Percentiles rank a stretch among this genome's conserved stretches.
Conservation (phyloP, 1,140 invertebrate species). For the Eupeodes corollae region DNA sequence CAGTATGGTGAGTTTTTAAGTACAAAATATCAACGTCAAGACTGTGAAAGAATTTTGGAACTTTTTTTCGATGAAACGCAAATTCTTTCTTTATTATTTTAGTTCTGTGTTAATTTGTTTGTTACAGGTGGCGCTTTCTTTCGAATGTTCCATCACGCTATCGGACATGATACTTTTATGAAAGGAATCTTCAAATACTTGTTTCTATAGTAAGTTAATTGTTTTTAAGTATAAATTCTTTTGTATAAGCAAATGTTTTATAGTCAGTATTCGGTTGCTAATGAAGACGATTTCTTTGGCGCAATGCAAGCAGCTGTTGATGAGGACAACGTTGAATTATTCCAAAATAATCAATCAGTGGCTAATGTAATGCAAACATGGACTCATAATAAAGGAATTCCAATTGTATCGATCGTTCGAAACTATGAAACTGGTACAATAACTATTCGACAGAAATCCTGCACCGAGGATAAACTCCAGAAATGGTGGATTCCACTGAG, state of each 20-base stretch:
- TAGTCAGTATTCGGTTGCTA: conserved; percentile 28
- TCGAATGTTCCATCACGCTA: conserved; percentile 39
- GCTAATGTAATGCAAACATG: conserved; percentile 39
- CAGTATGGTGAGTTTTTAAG: conserved; percentile 48
- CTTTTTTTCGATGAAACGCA: no score
- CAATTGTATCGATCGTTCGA: conserved; percentile 39
- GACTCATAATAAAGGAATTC: conserved; percentile 43
- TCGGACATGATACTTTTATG: conserved; percentile 33
- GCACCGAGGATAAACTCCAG: conserved; percentile 21
- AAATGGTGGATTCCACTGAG: conserved; percentile 47
- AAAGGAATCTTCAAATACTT: conserved; percentile 29
- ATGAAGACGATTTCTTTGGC: conserved; percentile 26
- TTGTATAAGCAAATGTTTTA: neutral
- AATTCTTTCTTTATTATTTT: no score
- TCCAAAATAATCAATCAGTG: conserved; percentile 16
- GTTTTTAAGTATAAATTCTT: neutral
- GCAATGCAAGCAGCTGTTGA: conserved; percentile 39
- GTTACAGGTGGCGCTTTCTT: conserved; percentile 38
- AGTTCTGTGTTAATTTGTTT: no score
- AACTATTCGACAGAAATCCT: conserved; percentile 36
- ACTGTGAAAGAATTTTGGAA: no score
- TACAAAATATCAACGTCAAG: no score
- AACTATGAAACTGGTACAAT: conserved; percentile 36
- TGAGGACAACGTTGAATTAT: conserved; percentile 22
- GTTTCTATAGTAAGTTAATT: conserved; percentile 35